Evolutionary conservation across 2,888 invertebrate species (phyloP).

Genomic region (Argynnis bischoffii): DNA sequence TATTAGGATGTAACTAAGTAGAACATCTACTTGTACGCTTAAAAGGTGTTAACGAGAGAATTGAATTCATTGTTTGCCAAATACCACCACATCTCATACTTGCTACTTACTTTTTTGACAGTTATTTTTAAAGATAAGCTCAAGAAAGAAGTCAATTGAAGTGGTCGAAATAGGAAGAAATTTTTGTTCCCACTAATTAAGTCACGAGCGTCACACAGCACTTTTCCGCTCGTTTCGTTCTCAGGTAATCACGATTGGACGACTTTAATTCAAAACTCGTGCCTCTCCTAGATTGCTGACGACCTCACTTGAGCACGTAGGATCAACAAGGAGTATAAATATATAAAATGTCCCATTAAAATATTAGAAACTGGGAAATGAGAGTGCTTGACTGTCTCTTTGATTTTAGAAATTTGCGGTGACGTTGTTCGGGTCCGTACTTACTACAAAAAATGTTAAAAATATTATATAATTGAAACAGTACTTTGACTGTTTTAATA

Average conservation of each 20-base stretch:
- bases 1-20: no score
- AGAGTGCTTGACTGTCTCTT: slow-evolving; percentile 12
- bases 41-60: no score
- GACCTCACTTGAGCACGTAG: slow-evolving; percentile 49
- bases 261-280: slow-evolving; percentile 51
- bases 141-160: slow-evolving; percentile 2
- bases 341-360: slow-evolving; percentile 32
- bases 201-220: slow-evolving; percentile 44
- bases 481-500: no score
- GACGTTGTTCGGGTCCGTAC: neutral
- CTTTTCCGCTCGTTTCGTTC: slow-evolving; percentile 41
- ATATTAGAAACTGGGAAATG: slow-evolving; percentile 18
- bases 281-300: slow-evolving; percentile 45
- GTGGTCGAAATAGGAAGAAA: slow-evolving; percentile 12
- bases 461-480: neutral
- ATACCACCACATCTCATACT: no score
- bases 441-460: neutral
- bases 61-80: no score
- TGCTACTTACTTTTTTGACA: no score
- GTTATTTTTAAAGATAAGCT: no score
- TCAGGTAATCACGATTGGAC: slow-evolving; percentile 50
- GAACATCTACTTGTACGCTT: no score
- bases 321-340: slow-evolving; percentile 39
- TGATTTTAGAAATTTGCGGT: slow-evolving; percentile 10
- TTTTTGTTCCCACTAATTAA: slow-evolving; percentile 47